A percentile compares a stretch with the other conserved stretches of the same genome.
Evolutionary conservation across 2,888 invertebrate genomes (phyloP).

Genomic region (Petrolisthes manimaculis): DNA sequence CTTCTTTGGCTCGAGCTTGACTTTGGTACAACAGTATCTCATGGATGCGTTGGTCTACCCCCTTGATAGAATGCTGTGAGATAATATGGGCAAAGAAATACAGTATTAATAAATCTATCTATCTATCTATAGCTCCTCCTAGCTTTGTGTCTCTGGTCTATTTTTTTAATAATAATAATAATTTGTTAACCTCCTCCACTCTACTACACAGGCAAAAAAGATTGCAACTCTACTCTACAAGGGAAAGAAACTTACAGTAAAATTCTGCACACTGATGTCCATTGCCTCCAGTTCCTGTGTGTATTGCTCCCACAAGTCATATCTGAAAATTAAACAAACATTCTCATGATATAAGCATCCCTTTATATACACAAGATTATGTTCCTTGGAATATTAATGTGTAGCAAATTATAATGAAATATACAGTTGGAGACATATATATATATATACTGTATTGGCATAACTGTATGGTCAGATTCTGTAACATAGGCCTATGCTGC

Average conservation of each 20-base stretch:
- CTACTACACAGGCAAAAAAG: too few relatives aligned
- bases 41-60: slow-evolving; percentile 86
- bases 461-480: too few relatives aligned
- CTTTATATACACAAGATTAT: too few relatives aligned
- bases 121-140: slow-evolving; percentile 51
- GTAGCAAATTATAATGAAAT: too few relatives aligned
- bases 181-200: too few relatives aligned
- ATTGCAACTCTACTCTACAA: too few relatives aligned
- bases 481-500: too few relatives aligned
- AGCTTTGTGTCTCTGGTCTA: not conserved
- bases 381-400: too few relatives aligned
- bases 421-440: slow-evolving; percentile 20
- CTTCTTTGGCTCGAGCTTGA: slow-evolving; percentile 72
- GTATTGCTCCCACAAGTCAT: slow-evolving; percentile 93
- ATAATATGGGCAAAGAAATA: slow-evolving; percentile 50
- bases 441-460: not conserved
- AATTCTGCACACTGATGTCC: slow-evolving; percentile 89
- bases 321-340: slow-evolving; percentile 72
- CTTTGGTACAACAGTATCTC: slow-evolving; percentile 70
- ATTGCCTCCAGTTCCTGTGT: slow-evolving; percentile 89
- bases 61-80: slow-evolving; percentile 79
- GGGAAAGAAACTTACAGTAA: slow-evolving; percentile 78
- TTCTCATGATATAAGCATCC: too few relatives aligned
- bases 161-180: not conserved
- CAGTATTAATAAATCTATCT: slow-evolving; percentile 39